phyloP scores from a whole-genome alignment of 2,113 vertebrate genomes.

The Carollia perspicillata region DNA sequence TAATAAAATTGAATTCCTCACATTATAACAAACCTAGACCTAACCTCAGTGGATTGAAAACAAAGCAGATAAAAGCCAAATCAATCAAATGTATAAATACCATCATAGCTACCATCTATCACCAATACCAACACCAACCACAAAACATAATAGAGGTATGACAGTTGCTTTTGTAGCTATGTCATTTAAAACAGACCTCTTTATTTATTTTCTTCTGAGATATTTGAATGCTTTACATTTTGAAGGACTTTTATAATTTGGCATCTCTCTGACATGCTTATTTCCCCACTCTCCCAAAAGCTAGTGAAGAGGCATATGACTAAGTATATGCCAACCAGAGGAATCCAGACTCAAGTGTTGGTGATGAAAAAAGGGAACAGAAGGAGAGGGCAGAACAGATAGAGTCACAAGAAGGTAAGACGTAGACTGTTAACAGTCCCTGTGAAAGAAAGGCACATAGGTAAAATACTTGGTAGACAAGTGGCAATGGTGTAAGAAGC shows the following conservation, averaged over 20 bases:
- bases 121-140: neutral
- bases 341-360: neutral
- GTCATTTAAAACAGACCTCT: neutral
- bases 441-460: neutral
- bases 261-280: neutral
- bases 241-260: neutral
- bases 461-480: neutral
- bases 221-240: neutral
- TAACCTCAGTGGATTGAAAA: neutral
- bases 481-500: fast-evolving
- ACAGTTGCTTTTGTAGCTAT: neutral
- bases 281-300: neutral
- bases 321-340: neutral
- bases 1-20: neutral
- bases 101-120: neutral
- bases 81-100: neutral
- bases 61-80: neutral
- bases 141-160: neutral
- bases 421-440: neutral
- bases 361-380: neutral
- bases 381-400: fast-evolving
- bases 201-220: neutral
- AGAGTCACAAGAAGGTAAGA: neutral
- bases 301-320: neutral
- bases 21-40: neutral